Evolutionary conservation across 1,140 invertebrate genomes (phyloP).

Genomic region (Episyrphus balteatus): DNA sequence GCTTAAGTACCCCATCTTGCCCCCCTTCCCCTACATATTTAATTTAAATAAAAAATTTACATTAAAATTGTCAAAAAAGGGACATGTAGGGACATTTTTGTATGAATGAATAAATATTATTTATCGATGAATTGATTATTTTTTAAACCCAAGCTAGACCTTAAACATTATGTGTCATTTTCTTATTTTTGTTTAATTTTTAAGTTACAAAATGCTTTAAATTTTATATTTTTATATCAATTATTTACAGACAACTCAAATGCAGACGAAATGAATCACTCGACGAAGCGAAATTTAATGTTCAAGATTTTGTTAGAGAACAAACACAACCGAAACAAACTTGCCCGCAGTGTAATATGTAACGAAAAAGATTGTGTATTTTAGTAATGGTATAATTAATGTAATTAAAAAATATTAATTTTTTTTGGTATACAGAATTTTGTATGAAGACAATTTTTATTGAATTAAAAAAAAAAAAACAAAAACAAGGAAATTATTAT

Average conservation of each 20-base stretch:
- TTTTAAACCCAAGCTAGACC: too few species aligned
- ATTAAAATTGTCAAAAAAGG: too few species aligned
- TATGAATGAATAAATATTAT: too few species aligned
- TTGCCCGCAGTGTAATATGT: constrained; percentile 37
- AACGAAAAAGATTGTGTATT: not conserved
- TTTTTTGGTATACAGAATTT: not conserved
- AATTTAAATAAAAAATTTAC: too few species aligned
- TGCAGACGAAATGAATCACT: constrained; percentile 42
- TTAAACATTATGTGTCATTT: too few species aligned
- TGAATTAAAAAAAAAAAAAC: not conserved
- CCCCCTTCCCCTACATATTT: too few species aligned
- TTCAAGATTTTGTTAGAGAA: constrained; percentile 55
- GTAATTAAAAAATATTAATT: not conserved
- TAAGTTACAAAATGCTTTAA: too few species aligned
- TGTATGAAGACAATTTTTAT: not conserved
- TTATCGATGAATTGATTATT: too few species aligned
- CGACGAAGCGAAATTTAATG: constrained; percentile 52
- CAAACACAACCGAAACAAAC: constrained; percentile 44
- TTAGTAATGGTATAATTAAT: not conserved
- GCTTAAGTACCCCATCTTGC: too few species aligned
- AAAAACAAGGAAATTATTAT: too few species aligned
- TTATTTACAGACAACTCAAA: constrained; percentile 48
- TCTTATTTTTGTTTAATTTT: not conserved
- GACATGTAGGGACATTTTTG: too few species aligned
- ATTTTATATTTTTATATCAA: too few species aligned